Conservation (phyloP, 2,113 vertebrate genomes). For the Eclectus roratus region DNA sequence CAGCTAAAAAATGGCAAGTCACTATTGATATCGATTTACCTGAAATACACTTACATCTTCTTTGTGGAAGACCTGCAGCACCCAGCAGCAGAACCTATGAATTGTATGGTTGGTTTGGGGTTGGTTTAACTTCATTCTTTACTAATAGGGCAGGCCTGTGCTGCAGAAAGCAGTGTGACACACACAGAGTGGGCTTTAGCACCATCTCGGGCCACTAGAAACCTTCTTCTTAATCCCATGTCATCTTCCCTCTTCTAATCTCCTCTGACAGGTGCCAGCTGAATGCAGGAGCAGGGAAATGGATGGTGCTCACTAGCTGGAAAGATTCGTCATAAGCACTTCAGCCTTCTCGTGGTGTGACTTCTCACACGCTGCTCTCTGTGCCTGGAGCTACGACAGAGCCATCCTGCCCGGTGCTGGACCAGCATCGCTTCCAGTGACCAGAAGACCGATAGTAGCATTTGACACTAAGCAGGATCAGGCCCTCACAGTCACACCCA, state of each 20-base stretch:
- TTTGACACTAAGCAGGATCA: not conserved
- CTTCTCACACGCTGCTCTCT: not conserved
- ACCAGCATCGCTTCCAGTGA: not conserved
- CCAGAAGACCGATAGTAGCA: not conserved
- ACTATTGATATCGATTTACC: not conserved
- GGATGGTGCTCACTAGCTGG: not conserved
- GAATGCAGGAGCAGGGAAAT: not conserved
- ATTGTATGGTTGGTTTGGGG: not conserved
- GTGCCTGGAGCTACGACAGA: not conserved
- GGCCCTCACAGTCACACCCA: not conserved
- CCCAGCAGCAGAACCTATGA: not conserved
- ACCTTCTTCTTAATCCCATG: not conserved
- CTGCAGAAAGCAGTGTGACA: not conserved
- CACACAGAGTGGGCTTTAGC: not conserved
- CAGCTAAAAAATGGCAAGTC: not conserved
- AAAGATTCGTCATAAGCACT: not conserved
- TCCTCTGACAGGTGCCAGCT: not conserved
- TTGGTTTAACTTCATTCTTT: not conserved
- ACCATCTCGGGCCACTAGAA: not conserved
- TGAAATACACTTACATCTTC: not conserved
- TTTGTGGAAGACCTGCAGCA: rapidly evolving
- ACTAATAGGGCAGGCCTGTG: not conserved
- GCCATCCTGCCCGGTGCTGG: not conserved
- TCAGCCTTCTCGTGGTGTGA: not conserved
- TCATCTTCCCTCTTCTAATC: not conserved